Percentiles rank a stretch among this genome's conserved stretches.
Conservation (phyloP, 2,888 invertebrate genomes). For the Agriotes lineatus region DNA sequence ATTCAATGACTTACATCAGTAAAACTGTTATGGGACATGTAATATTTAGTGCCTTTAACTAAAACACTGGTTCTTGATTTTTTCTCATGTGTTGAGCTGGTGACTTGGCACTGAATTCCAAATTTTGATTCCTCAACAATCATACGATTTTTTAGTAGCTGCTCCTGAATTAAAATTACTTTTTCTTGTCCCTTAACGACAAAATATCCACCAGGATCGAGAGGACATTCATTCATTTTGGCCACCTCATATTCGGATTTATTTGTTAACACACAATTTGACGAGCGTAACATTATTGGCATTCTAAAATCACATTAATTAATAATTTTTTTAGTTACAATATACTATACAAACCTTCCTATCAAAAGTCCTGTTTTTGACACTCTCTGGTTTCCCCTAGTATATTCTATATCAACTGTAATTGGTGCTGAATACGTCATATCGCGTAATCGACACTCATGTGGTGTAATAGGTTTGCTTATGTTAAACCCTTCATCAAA, state of each 20-base stretch:
- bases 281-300: constrained; percentile 98
- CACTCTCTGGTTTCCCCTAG: constrained; percentile 90
- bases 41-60: constrained; percentile 91
- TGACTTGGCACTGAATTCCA: constrained; percentile 85
- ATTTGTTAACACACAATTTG: constrained; percentile 91
- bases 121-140: constrained; percentile 94
- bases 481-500: constrained; percentile 93
- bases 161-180: constrained; percentile 98
- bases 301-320: constrained; percentile 79
- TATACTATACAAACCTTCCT: no score
- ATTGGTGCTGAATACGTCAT: constrained; percentile 99
- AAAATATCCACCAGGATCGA: constrained; percentile 99
- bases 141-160: constrained; percentile 96
- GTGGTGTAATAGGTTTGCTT: constrained; percentile 84
- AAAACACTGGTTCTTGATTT: constrained; percentile 96
- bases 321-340: no score
- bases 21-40: constrained; percentile 94
- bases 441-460: constrained; percentile 95
- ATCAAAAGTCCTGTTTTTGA: constrained; percentile 89
- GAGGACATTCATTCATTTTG: constrained; percentile 95
- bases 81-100: constrained; percentile 94
- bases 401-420: constrained; percentile 97
- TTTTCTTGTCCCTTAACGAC: constrained; percentile 91
- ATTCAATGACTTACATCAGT: constrained; percentile 82
- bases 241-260: constrained; percentile 93